Evolutionary conservation across 2,797 vertebrate species (phyloP).

Genomic region (Gadopsis bispinosus): DNA sequence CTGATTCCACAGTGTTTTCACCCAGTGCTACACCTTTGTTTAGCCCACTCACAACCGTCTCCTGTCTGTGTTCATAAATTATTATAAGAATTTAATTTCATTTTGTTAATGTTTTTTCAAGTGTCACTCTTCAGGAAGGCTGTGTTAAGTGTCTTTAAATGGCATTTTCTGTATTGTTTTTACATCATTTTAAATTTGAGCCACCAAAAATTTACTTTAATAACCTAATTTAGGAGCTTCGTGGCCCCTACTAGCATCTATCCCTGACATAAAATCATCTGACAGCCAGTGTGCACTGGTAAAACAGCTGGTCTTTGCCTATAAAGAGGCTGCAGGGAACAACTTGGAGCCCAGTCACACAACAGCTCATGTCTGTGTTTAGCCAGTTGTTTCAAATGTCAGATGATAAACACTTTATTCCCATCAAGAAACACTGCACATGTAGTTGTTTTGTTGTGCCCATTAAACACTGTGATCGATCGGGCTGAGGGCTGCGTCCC

Average conservation of each 20-base stretch:
- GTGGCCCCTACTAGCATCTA: no score
- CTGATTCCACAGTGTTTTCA: no score
- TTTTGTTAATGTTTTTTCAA: no score
- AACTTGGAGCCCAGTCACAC: not conserved
- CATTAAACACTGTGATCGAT: no score
- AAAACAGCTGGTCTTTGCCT: not conserved
- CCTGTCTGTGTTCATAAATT: not conserved
- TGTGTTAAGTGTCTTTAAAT: no score
- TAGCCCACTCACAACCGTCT: not conserved
- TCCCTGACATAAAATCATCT: not conserved
- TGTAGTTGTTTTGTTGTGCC: not conserved
- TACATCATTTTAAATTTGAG: no score
- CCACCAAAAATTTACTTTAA: no score
- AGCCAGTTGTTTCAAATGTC: constrained; percentile 4
- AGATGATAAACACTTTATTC: constrained; percentile 4
- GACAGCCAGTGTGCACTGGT: not conserved
- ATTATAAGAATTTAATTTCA: no score
- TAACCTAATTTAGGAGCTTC: no score
- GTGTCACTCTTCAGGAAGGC: no score
- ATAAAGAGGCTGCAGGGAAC: not conserved
- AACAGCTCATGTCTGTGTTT: not conserved
- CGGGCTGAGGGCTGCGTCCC: no score
- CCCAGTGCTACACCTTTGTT: not conserved
- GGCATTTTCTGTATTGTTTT: no score
- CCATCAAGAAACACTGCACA: not conserved